Percentiles rank a stretch among this genome's conserved stretches.
Conservation (phyloP, 1,140 invertebrate species). For the Euwallacea similis region DNA sequence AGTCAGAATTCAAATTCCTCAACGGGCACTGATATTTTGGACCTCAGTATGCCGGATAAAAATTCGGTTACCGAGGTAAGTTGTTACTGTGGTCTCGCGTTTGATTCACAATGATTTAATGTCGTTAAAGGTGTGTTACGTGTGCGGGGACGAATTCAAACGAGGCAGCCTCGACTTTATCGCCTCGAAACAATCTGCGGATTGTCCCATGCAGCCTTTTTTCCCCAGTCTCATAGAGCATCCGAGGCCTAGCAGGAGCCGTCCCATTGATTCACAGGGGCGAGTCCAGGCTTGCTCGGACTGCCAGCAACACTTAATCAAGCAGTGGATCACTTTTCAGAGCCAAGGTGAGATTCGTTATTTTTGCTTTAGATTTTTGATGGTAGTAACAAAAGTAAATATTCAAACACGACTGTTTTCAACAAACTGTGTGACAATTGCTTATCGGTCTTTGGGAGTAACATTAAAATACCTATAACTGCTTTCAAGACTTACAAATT, state of each 20-base stretch:
- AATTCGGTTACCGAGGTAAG: constrained; percentile 78
- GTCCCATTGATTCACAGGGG: constrained; percentile 81
- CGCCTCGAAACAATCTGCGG: constrained; percentile 61
- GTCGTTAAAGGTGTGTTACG: constrained; percentile 65
- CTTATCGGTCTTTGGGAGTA: too few relatives aligned
- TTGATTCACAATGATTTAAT: neutral
- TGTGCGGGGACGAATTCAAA: constrained; percentile 85
- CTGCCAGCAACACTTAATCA: constrained; percentile 78
- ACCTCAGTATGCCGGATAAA: constrained; percentile 88
- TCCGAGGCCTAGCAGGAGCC: constrained; percentile 76
- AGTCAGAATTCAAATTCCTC: constrained; percentile 54
- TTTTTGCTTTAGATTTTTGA: too few relatives aligned
- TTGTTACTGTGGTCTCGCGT: too few relatives aligned
- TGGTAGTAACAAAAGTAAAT: too few relatives aligned
- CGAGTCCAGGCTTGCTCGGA: constrained; percentile 76
- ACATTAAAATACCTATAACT: too few relatives aligned
- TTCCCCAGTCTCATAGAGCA: constrained; percentile 84
- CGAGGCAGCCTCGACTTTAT: constrained; percentile 72
- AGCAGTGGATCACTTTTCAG: constrained; percentile 78
- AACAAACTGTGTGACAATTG: too few relatives aligned
- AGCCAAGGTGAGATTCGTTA: constrained; percentile 24
- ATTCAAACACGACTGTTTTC: too few relatives aligned
- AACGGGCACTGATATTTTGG: constrained; percentile 70
- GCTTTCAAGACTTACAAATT: too few relatives aligned
- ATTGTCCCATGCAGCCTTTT: constrained; percentile 64